Evolutionary conservation across 2,113 vertebrate genomes (phyloP), one percentile per base, ranked within the genome.

Genomic region (Callipepla squamata): DNA sequence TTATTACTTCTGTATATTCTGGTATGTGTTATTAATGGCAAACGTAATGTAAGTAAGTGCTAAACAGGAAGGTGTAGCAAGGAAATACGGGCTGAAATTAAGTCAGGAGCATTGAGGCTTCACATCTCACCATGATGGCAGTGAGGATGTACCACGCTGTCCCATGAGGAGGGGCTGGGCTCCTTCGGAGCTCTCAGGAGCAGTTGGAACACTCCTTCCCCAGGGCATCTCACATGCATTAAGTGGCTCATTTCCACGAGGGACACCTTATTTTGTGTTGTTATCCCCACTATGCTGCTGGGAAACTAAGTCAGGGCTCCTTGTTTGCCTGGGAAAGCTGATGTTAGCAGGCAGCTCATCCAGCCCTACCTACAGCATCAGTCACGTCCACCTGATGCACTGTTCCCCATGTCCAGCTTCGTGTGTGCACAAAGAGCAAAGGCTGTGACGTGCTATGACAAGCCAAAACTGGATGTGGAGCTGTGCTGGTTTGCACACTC

Each of bases 1-100:
- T 96, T 85, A 92, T 95, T 91, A 21, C 74, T 50, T 1, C 85
- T 65, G 12, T 95, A 92, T 92, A 92, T 95, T 88, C 75, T 92
- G 87, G 17, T 51, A 6, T 25, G 40, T 45, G 86, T 80, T 90
- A 61, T 61, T 92, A 89, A 76, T 50, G 90, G 36, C 84, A 62
- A 61, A 26, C 45, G 20, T 89, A 92, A 89, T 15, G 50, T 62
- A 14, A 81, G 50, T 62, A 14, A 81, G 70, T 13, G 68, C 34
- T 62, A 48, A 57, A 44, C 2, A 2, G 40, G 57, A 85, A 51
- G 74, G 53, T 17, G 28, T 58, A 80, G 58, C 0, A 8, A 76
- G 69, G 87, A 79, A 86, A 75, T 62, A 59, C 0, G 23, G 42
- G 42, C 63, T 47, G 82, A 38, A 78, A 69, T 85, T 15, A 50